Evolutionary conservation across 2,113 vertebrate species (phyloP), one percentile per base, ranked within the genome.

Genomic region (Cyprinus carpio): DNA sequence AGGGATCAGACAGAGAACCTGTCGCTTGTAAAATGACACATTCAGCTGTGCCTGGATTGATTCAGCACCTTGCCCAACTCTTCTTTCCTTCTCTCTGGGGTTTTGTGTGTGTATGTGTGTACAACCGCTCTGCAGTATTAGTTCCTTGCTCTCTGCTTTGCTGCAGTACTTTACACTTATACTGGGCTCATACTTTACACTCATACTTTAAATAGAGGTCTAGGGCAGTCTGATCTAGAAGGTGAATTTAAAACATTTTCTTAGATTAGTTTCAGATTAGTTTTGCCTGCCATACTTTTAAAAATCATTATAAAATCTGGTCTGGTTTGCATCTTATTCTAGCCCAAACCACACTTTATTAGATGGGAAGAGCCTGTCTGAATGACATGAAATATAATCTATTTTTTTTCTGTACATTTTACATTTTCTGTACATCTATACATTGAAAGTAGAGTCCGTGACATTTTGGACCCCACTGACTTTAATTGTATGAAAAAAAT

Each of bases 21-120:
- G 49, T 84, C 86, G 49, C 76, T 74, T 37, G 54, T 51, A 82
- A 79, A 71, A 75, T 81, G 67, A 77, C 76, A 65, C 23, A 37
- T 54, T 79, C 76, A 72, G 75, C 69, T 81, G 84, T 80, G 74
- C 60, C 81, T 79, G 67, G 58, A 81, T 79, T 86, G 58, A 89
- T 87, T 82, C 81, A 81, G 84, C 71, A 85, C 65, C 81, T 49
- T 60, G 49, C 71, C 62, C 18, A 10, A 34, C 29, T 87, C 72
- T 3, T 16, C 58, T 23, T 46, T 54, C 12, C 37, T 56, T 62
- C 65, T 72, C 62, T 81, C 75, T 71, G 25, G 69, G 81, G 34
- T 27, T 31, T 46, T 81, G 69, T 76, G 83, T 46, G 84, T 81
- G 69, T 62, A 31, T 76, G 77, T 72, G 79, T 75, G 79, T 69